These are phyloP conservation scores for Malacoctenus gilli DNA, from an alignment of 2,797 vertebrate genomes.

Conservation along the genomic window DNA sequence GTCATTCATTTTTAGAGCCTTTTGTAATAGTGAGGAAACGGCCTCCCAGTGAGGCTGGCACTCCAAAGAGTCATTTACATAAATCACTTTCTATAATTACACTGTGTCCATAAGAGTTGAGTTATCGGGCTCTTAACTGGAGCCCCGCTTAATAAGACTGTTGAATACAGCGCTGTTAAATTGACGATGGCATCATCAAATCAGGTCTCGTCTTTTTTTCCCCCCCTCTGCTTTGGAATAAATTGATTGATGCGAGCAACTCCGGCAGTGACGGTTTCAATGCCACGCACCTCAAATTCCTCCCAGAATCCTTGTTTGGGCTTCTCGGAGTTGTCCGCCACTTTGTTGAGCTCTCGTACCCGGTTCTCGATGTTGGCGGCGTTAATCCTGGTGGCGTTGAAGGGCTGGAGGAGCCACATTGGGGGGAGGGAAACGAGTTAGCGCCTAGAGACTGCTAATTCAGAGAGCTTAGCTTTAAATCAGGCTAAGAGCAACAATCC, in stretches of 20 bases:
- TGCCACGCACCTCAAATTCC: conserved; percentile 88
- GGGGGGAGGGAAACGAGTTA: conserved; percentile 12
- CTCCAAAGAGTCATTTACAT: neutral
- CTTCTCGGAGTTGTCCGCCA: conserved; percentile 88
- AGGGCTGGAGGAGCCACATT: conserved; percentile 75
- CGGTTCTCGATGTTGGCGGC: conserved; percentile 89
- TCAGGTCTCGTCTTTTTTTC: neutral
- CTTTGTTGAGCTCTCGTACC: conserved; percentile 88
- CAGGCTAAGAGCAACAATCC: too few relatives aligned
- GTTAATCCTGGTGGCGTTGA: conserved; percentile 88
- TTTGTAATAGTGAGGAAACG: too few relatives aligned
- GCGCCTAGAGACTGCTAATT: too few relatives aligned
- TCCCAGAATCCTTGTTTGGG: conserved; percentile 93
- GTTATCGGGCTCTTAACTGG: too few relatives aligned
- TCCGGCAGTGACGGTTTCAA: neutral
- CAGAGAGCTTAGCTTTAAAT: too few relatives aligned
- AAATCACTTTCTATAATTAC: neutral
- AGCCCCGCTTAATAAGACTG: conserved; percentile 1
- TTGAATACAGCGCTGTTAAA: neutral
- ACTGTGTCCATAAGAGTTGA: too few relatives aligned
- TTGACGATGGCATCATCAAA: neutral
- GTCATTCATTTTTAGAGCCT: neutral
- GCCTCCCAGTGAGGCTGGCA: neutral
- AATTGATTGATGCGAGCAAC: neutral
- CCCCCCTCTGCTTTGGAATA: neutral